phyloP scores from a whole-genome alignment of 2,888 invertebrate species.

The Mythimna pallens region DNA sequence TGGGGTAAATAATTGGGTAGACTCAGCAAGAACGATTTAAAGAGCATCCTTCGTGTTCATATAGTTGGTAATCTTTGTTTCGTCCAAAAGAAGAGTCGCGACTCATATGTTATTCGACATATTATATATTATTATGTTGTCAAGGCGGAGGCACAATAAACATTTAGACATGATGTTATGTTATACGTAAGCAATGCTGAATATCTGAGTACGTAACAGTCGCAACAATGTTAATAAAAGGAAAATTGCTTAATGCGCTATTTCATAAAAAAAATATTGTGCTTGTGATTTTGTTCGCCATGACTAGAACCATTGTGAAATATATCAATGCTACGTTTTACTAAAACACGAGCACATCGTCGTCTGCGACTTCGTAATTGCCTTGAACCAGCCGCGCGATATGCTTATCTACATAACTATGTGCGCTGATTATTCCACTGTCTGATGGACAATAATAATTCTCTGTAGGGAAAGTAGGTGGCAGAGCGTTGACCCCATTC shows the following conservation, averaged over 20 bases:
- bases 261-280: conserved; percentile 18
- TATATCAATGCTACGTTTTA: conserved; percentile 16
- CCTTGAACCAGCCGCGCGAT: conserved; percentile 60
- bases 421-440: conserved; percentile 63
- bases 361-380: conserved; percentile 42
- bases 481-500: conserved; percentile 78
- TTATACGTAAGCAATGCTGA: neutral
- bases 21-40: conserved; percentile 2
- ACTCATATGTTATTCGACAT: conserved; percentile 8
- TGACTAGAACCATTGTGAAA: conserved; percentile 35
- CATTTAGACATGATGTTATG: conserved; percentile 12
- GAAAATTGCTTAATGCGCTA: neutral
- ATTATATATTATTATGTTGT: neutral
- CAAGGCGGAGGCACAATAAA: neutral
- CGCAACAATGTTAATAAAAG: neutral
- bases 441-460: conserved; percentile 67
- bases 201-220: neutral
- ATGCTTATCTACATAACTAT: conserved; percentile 60
- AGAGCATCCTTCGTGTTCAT: neutral
- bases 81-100: neutral
- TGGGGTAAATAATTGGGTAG: too few species aligned
- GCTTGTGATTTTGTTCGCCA: conserved; percentile 19
- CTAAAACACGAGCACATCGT: conserved; percentile 27
- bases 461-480: conserved; percentile 80
- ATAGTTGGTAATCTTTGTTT: conserved; percentile 1